Evolutionary conservation across 2,113 vertebrate genomes (phyloP).

Genomic region (Cheilinus undulatus): DNA sequence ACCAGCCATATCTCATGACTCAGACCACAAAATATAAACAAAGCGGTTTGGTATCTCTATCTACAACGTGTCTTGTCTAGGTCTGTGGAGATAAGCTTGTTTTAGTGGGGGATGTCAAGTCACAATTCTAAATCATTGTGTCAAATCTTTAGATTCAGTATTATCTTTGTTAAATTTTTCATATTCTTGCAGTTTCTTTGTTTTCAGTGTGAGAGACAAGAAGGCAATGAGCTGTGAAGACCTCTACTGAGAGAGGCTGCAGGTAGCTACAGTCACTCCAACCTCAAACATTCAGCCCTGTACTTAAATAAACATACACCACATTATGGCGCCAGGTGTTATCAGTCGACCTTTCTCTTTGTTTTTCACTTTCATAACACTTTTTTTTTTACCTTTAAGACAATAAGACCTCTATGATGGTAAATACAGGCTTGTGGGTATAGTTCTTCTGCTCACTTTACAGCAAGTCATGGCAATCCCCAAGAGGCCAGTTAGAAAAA

Average conservation of each 20-base stretch:
- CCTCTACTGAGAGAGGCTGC: constrained; percentile 2
- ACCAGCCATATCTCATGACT: constrained; percentile 32
- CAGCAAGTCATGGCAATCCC: not conserved
- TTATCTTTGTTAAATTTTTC: not conserved
- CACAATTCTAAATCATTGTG: constrained; percentile 26
- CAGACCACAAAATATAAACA: constrained; percentile 44
- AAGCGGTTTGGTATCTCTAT: constrained; percentile 40
- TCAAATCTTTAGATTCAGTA: constrained; percentile 27
- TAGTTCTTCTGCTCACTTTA: constrained; percentile 8
- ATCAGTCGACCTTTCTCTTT: constrained; percentile 64
- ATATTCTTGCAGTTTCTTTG: constrained; percentile 6
- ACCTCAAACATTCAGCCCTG: constrained; percentile 33
- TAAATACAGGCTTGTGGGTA: constrained; percentile 23
- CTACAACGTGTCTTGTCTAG: constrained; percentile 48
- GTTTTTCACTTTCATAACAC: constrained; percentile 34
- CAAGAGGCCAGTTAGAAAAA: not conserved
- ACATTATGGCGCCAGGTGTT: constrained; percentile 49
- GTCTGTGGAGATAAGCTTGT: constrained; percentile 54
- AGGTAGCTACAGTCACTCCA: constrained; percentile 29
- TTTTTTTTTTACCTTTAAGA: constrained; percentile 12
- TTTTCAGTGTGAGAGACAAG: constrained; percentile 16
- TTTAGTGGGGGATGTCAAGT: constrained; percentile 51
- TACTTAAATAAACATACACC: constrained; percentile 53
- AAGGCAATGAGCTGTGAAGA: too few relatives aligned
- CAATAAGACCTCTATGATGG: constrained; percentile 22